Evolutionary conservation across 37 sponge, comb jelly and placozoan genomes (phyloP).

Genomic region (Spongia lamella): DNA sequence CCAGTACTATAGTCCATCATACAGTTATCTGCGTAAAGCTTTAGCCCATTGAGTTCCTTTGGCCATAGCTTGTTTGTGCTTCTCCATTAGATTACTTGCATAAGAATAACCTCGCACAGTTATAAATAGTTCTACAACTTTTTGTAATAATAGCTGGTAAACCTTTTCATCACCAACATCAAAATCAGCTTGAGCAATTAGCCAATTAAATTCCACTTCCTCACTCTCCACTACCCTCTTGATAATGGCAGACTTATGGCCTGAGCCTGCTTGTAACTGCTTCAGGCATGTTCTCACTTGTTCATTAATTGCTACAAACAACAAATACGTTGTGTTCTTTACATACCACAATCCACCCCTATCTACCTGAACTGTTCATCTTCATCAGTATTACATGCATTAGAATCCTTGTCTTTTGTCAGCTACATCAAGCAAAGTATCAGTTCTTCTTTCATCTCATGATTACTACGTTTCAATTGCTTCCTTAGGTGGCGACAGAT

Average conservation of each 20-base stretch:
- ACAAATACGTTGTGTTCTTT: constrained; percentile 8
- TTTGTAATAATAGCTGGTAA: constrained; percentile 9
- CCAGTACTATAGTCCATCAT: too few relatives aligned
- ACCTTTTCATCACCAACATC: constrained; percentile 1
- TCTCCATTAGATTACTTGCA: constrained; percentile 24
- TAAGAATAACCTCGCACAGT: constrained; percentile 47
- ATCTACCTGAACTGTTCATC: constrained; percentile 19
- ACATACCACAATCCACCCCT: constrained; percentile 36
- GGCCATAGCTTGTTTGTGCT: constrained; percentile 26
- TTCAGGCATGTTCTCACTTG: too few relatives aligned
- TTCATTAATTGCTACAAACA: constrained; percentile 23
- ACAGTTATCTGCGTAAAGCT: constrained; percentile 21
- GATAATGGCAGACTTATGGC: too few relatives aligned
- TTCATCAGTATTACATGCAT: neutral
- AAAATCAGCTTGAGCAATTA: constrained; percentile 4
- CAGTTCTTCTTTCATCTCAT: constrained; percentile 22
- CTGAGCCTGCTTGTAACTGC: too few relatives aligned
- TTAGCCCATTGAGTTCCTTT: constrained; percentile 42
- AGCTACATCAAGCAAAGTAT: constrained; percentile 12
- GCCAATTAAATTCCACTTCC: constrained; percentile 1
- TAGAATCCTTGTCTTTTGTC: constrained; percentile 7
- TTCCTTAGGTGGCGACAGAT: neutral
- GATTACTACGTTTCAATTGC: constrained; percentile 6
- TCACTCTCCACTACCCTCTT: too few relatives aligned
- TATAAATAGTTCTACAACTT: constrained; percentile 29